Conservation (phyloP, 2,888 invertebrate species). For the Lissocephala sabroskyi region DNA sequence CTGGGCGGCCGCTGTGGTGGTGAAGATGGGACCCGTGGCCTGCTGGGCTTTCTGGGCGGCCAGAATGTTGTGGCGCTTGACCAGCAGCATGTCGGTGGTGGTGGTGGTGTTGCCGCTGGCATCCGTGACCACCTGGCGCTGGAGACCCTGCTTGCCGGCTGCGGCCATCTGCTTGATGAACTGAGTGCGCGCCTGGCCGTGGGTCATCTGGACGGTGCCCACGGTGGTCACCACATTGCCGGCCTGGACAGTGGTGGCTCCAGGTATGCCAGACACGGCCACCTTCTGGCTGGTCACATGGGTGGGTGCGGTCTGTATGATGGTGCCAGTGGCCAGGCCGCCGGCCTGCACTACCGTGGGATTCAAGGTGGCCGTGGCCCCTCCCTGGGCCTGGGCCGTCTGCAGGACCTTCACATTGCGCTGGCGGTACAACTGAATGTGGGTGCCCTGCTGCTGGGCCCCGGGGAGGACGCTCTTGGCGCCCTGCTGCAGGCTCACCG, state of each 20-base stretch:
- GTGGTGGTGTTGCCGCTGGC: slow-evolving; percentile 73
- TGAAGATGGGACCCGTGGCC: slow-evolving; percentile 72
- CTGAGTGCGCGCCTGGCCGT: slow-evolving; percentile 70
- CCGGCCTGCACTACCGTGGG: slow-evolving; percentile 67
- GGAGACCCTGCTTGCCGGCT: slow-evolving; percentile 72
- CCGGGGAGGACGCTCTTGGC: slow-evolving; percentile 57
- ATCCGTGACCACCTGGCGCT: slow-evolving; percentile 72
- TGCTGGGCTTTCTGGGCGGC: slow-evolving; percentile 72
- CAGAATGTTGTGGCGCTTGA: slow-evolving; percentile 74
- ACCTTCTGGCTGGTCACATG: slow-evolving; percentile 72
- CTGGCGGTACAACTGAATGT: slow-evolving; percentile 71
- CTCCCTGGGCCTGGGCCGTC: slow-evolving; percentile 30
- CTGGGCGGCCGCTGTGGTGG: slow-evolving; percentile 60
- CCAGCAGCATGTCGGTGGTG: slow-evolving; percentile 75
- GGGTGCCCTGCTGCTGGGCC: slow-evolving; percentile 59
- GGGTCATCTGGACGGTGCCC: slow-evolving; percentile 74
- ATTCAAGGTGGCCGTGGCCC: slow-evolving; percentile 25
- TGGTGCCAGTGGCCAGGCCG: slow-evolving; percentile 68
- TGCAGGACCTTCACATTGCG: slow-evolving; percentile 69
- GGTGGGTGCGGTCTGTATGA: slow-evolving; percentile 66
- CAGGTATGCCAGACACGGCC: slow-evolving; percentile 68
- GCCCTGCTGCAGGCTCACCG: slow-evolving; percentile 68
- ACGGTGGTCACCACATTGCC: slow-evolving; percentile 68
- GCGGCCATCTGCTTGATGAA: slow-evolving; percentile 70
- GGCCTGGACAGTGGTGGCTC: slow-evolving; percentile 41